Evolutionary conservation across 2,113 vertebrate species (phyloP).

Genomic region (Poicephalus meyeri): DNA sequence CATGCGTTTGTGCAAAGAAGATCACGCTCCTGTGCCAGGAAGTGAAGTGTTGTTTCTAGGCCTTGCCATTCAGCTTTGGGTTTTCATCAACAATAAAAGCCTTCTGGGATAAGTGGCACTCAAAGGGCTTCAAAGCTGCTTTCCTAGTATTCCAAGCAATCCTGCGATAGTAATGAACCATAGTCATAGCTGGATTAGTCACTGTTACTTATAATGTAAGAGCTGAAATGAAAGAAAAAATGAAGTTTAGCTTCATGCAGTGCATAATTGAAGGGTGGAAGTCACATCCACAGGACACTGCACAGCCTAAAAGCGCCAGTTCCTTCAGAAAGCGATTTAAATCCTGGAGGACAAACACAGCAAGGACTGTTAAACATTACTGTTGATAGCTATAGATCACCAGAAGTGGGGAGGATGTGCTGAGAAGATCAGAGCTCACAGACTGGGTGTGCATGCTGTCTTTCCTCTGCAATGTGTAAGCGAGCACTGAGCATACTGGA

Average conservation of each 20-base stretch:
- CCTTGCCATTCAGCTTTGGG: not conserved
- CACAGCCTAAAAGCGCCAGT: not conserved
- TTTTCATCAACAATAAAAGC: conserved; percentile 16
- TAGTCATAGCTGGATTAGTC: conserved; percentile 33
- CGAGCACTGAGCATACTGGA: rapidly evolving
- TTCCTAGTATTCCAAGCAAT: conserved; percentile 27
- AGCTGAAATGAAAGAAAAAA: not conserved
- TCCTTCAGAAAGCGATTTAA: not conserved
- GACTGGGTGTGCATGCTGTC: too few relatives aligned
- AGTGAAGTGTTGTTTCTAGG: conserved; percentile 21
- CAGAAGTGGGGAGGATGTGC: not conserved
- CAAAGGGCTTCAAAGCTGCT: conserved; percentile 1
- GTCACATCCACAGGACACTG: not conserved
- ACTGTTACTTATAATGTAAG: not conserved
- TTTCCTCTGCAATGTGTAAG: rapidly evolving
- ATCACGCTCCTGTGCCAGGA: not conserved
- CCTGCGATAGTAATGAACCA: not conserved
- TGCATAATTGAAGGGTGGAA: not conserved
- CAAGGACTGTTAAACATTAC: not conserved
- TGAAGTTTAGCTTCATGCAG: not conserved
- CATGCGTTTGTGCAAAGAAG: conserved; percentile 8
- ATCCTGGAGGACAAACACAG: not conserved
- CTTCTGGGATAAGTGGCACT: conserved; percentile 35
- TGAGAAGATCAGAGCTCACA: not conserved
- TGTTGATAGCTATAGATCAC: not conserved